Evolutionary conservation across 2,797 vertebrate genomes (phyloP), one percentile per base, ranked within the genome.

Genomic region (Phylloscopus collybita): DNA sequence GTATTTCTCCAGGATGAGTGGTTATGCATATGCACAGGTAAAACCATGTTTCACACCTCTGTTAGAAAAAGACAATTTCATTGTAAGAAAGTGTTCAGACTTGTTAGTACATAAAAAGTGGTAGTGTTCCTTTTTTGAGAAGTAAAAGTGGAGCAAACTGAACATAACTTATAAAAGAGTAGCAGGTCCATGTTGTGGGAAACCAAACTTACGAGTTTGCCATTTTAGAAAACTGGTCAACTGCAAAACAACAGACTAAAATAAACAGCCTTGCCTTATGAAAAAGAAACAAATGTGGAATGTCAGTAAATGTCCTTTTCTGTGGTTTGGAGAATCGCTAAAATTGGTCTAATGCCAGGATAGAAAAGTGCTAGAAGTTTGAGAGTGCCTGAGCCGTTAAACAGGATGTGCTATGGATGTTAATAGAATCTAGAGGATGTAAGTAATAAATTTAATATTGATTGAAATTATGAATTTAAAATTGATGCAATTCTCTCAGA

Each of bases 361-460:
- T 67, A 81, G 89, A 92, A 51, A 65, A 86, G 27, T 74, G 70
- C 16, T 49, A 19, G 44, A 92, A 94, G 54, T 81, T 91, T 57
- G 75, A 70, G 47, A 85, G 80, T 49, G 66, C n/a, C 13, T 42
- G 54, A 96, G 86, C 45, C 86, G 78, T 80, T 92, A 94, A 86
- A 91, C 86, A 95, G 53, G 64, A 62, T 74, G 56, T 61, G 56
- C 87, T 87, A 44, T 94, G 91, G 82, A 69, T 93, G 92, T 94
- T 88, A 96, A 94, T 90, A 87, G 75, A 95, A 95, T 42, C 81
- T 85, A 60, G n/a, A 10, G 42, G 83, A 92, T 91, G 53, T 75
- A 95, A 95, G 96, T 91, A 97, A 96, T 54, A 80, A 96, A 92
- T 90, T 88, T 86, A 93, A 56, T 83, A 78, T 71, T 92, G 92